Conservation (phyloP, 2,888 invertebrate genomes). For the Andrena haemorrhoa region DNA sequence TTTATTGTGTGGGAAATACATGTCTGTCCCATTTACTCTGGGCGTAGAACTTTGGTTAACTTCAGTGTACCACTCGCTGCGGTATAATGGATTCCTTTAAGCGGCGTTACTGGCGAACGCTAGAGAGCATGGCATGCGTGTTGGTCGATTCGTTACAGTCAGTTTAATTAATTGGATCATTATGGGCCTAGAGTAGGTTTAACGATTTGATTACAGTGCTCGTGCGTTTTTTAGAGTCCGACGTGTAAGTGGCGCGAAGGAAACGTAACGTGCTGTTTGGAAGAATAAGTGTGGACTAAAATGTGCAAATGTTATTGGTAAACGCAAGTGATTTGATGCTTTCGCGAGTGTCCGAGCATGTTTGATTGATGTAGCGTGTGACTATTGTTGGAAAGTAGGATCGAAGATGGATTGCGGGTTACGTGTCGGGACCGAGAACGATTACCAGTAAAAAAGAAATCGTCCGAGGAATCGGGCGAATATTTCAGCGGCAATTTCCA, state of each 20-base stretch:
- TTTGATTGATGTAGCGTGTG: background rate
- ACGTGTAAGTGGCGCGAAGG: background rate
- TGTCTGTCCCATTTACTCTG: background rate
- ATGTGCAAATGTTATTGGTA: background rate
- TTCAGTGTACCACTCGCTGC: background rate
- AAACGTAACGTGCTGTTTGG: background rate
- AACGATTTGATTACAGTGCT: constrained; percentile 9
- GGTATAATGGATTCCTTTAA: background rate
- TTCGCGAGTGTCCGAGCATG: background rate
- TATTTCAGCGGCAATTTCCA: constrained; percentile 47
- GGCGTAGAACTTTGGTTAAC: background rate
- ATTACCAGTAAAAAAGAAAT: constrained; percentile 67
- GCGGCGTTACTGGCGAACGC: too few relatives aligned
- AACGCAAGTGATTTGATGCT: background rate
- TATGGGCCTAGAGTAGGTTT: background rate
- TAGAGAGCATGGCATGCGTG: background rate
- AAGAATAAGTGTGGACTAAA: background rate
- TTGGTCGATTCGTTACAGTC: constrained; percentile 3
- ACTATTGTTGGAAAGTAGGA: background rate
- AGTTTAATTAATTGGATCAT: background rate
- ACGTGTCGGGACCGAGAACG: constrained; percentile 24
- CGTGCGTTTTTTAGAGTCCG: background rate
- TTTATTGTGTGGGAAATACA: constrained; percentile 26
- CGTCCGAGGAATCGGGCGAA: constrained; percentile 60
- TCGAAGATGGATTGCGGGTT: constrained; percentile 1